A percentile compares a stretch with the other conserved stretches of the same genome.
phyloP scores from a whole-genome alignment of 2,113 vertebrate genomes.

The Bos indicus region DNA sequence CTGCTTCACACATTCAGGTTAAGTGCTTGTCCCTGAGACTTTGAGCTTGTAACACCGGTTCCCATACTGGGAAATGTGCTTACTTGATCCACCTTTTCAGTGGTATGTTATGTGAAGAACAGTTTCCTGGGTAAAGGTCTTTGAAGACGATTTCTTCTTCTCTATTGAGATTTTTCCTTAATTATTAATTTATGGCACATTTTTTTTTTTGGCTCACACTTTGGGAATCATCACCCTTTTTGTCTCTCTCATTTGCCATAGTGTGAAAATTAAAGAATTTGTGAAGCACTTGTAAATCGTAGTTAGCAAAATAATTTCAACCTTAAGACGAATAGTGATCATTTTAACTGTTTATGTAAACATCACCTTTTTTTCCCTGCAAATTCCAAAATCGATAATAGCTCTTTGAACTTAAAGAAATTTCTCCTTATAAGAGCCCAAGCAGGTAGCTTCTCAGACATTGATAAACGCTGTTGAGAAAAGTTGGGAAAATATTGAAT shows the following conservation, averaged over 20 bases:
- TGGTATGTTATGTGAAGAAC: background rate
- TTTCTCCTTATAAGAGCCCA: background rate
- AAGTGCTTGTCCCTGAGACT: background rate
- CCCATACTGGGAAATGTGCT: background rate
- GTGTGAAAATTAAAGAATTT: constrained; percentile 28
- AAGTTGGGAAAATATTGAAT: background rate
- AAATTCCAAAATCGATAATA: background rate
- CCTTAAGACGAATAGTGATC: background rate
- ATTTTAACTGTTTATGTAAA: background rate
- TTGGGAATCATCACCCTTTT: background rate
- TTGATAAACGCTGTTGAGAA: background rate
- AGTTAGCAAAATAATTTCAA: constrained; percentile 24
- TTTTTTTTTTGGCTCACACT: background rate
- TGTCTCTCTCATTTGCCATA: background rate
- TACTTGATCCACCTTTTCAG: background rate
- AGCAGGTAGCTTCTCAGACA: background rate
- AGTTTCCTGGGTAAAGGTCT: background rate
- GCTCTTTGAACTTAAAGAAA: background rate
- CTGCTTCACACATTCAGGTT: background rate
- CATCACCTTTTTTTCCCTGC: background rate
- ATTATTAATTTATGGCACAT: background rate
- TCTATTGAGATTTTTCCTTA: background rate
- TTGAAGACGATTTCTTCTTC: background rate
- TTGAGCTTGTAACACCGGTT: background rate
- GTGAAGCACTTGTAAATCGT: background rate